Evolutionary conservation across 2,113 vertebrate species (phyloP), one percentile per base, ranked within the genome.

Genomic region (Turnix velox): DNA sequence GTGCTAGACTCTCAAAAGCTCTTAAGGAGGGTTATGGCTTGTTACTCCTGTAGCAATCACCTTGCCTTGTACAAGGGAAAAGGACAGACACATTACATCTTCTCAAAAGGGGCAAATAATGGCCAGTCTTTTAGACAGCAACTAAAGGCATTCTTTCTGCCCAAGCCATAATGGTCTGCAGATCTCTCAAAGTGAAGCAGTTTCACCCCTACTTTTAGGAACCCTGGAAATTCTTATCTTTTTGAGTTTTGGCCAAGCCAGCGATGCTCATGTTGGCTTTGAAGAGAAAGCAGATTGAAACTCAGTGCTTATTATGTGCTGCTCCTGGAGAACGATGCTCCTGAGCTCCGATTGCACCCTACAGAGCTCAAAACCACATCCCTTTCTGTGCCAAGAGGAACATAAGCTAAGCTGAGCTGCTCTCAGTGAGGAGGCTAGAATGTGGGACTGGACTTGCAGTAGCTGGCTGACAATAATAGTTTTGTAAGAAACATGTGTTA

Each of bases 381-480:
- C 17, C n/a, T 62, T 84, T 88, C 72, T 78, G 66, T 83, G 65
- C 59, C 46, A 88, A 55, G 52, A 92, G 45, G 75, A 86, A 80
- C 94, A 93, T 90, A 84, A 96, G 81, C 73, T 95, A 96, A 94
- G 91, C 68, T 83, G 94, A 72, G 63, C 77, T 87, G 52, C 58
- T 91, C 91, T 87, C 87, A 37, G 76, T 71, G 46, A 88, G 67
- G 78, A 95, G 67, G 75, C 69, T 89, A 87, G 72, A 84, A 92
- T 84, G 74, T 66, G 58, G 61, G 79, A 94, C 51, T 68, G 84
- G 68, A 73, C 82, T 91, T 94, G 57, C 62, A 93, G 86, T 49
- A 84, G 80, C 52, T 88, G 45, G 49, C 62, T 90, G 58, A 90
- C 68, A 88, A 66, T 39, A 95, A 90, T 1, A 83, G 37, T 84